Percentiles rank a stretch among this genome's conserved stretches.
Evolutionary conservation across 2,888 invertebrate species (phyloP).

Genomic region (Eubasilissa splendida): DNA sequence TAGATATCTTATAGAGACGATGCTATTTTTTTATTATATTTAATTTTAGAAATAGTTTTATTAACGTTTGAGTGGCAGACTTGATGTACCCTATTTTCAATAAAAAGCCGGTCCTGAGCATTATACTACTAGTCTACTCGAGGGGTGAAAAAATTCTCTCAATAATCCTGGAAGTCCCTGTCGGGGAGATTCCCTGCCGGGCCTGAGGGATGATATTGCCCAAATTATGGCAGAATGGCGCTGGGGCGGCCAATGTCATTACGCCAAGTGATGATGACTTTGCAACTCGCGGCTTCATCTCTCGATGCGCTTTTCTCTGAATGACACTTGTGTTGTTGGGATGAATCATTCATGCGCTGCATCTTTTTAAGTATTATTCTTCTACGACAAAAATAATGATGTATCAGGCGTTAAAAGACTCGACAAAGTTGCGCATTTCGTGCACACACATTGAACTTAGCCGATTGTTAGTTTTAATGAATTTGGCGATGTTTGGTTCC

Average conservation of each 20-base stretch:
- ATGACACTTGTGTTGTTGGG: constrained; percentile 28
- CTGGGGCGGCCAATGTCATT: constrained; percentile 53
- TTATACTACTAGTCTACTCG: neutral
- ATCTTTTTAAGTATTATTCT: neutral
- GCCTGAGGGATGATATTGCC: constrained; percentile 56
- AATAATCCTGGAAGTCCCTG: constrained; percentile 29
- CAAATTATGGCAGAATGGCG: constrained; percentile 56
- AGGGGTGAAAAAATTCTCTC: constrained; percentile 33
- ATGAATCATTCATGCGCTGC: constrained; percentile 33
- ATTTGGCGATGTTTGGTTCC: neutral
- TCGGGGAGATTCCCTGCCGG: constrained; percentile 31
- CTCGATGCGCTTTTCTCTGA: constrained; percentile 47
- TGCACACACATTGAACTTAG: constrained; percentile 5
- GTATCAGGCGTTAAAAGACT: constrained; percentile 17
- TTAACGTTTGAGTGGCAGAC: no score
- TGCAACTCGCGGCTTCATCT: constrained; percentile 17
- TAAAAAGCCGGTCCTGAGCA: neutral
- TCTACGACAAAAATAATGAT: constrained; percentile 34
- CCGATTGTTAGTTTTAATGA: neutral
- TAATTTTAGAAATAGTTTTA: no score
- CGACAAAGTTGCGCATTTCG: neutral
- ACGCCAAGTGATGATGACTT: constrained; percentile 47
- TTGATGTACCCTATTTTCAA: neutral
- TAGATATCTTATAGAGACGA: no score
- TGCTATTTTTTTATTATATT: no score